These are phyloP conservation scores for Phenganax subtilis DNA, from an alignment of 92 coral and sea anemone species.

Conservation along the genomic window DNA sequence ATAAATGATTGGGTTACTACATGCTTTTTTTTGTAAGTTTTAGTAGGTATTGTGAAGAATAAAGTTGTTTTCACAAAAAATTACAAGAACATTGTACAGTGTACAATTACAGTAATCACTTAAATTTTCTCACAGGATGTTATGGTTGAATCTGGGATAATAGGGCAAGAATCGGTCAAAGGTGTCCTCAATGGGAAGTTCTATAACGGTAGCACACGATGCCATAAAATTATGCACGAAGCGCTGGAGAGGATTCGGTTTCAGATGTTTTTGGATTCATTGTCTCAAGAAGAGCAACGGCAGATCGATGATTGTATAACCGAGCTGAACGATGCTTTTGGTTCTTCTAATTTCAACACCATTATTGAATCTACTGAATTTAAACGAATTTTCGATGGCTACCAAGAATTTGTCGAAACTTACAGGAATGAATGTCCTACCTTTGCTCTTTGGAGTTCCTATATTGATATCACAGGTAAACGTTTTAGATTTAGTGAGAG, in stretches of 20 bases:
- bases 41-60: too few species aligned
- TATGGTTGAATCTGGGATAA: conserved; percentile 8
- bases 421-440: conserved; percentile 11
- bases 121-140: neutral
- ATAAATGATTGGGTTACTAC: too few species aligned
- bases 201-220: conserved; percentile 15
- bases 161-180: conserved; percentile 9
- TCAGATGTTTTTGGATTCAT: conserved; percentile 14
- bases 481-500: too few species aligned
- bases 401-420: neutral
- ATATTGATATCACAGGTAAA: conserved; percentile 20
- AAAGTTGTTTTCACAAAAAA: too few species aligned
- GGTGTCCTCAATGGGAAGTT: conserved; percentile 18
- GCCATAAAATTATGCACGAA: conserved; percentile 19
- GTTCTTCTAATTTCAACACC: neutral
- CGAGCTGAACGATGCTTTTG: neutral
- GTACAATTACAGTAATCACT: too few species aligned
- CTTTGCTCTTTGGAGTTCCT: conserved; percentile 10
- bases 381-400: neutral
- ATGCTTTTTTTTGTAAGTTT: too few species aligned
- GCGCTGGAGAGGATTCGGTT: conserved; percentile 5
- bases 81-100: too few species aligned
- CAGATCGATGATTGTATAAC: neutral
- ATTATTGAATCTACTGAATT: neutral
- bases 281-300: neutral